A percentile compares a stretch with the other conserved stretches of the same genome.
These are phyloP conservation scores for Cryptotermes secundus DNA, from an alignment of 1,140 invertebrate species.

Conservation along the genomic window DNA sequence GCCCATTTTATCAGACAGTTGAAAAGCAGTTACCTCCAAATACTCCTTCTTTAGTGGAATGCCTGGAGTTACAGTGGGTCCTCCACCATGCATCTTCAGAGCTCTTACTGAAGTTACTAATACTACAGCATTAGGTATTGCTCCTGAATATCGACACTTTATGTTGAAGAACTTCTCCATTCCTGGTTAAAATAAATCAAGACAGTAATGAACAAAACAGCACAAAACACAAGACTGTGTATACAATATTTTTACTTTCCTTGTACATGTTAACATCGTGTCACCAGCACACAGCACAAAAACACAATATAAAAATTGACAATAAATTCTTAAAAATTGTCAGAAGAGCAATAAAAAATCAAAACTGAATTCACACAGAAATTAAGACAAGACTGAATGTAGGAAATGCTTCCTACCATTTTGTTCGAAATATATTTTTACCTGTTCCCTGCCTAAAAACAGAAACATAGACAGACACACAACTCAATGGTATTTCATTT, in stretches of 20 bases:
- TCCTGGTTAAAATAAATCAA: conserved; percentile 50
- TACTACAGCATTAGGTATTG: conserved; percentile 87
- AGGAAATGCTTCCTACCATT: too few relatives aligned
- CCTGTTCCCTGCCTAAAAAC: too few relatives aligned
- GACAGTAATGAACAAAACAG: neutral
- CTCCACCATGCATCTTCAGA: conserved; percentile 98
- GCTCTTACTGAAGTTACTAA: conserved; percentile 92
- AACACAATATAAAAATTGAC: neutral
- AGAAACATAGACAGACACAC: too few relatives aligned
- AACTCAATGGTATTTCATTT: too few relatives aligned
- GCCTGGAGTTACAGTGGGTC: conserved; percentile 83
- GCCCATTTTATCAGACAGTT: too few relatives aligned
- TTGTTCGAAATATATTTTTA: too few relatives aligned
- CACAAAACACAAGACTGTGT: neutral
- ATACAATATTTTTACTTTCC: neutral
- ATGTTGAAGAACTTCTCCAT: conserved; percentile 99
- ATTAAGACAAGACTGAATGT: too few relatives aligned
- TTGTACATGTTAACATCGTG: too few relatives aligned
- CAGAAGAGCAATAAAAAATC: too few relatives aligned
- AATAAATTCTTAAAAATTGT: too few relatives aligned
- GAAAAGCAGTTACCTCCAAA: conserved; percentile 50
- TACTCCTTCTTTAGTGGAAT: conserved; percentile 82
- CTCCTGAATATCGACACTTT: conserved; percentile 89
- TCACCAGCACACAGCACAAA: too few relatives aligned
- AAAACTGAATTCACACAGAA: too few relatives aligned